Base-by-base conservation (phyloP, 2,113 vertebrate species). In the Chloebia gouldiae region DNA sequence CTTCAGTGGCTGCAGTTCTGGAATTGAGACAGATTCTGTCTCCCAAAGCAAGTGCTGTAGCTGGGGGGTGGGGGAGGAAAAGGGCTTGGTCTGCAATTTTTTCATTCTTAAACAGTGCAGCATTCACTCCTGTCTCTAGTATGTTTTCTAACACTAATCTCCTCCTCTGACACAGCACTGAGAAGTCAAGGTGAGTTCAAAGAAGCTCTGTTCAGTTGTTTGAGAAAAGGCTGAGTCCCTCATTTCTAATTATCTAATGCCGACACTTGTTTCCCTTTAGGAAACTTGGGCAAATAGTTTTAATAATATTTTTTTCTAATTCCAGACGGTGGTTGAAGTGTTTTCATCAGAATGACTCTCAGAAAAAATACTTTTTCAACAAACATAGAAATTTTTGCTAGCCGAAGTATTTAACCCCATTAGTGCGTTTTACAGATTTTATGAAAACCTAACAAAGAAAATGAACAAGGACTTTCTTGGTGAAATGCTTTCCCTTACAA, bases 131-230 rank as follows among this genome's bases (percentile, higher is more conserved):
- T 66, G 60, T 83, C 90, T 64, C 72, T 76, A 88, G 65, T 15
- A 39, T 50, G 45, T 89, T 95, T 88, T 56, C 78, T 65, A 90
- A 21, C 40, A 45, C 42, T 88, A 49, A 93, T 81, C 82, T 94
- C 73, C 71, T 79, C 20, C 63, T 76, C 69, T 86, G 71, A 88
- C 79, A 90, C 22, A 78, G 56, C 75, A 90, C 0, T 40, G 88
- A 70, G 66, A 86, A 51, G 63, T 68, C 75, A 87, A 63, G 75
- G 85, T 35, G 76, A 92, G 90, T 86, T 95, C 85, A 88, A 80
- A 72, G 44, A 44, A 90, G 33, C 44, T 64, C 72, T 70, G 44
- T 87, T 80, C 30, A 30, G 73, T 77, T 66, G 33, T 37, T 73
- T 77, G 59, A 86, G 85, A 96, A 90, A 92, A 78, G 39, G 72